Percentiles rank a stretch among this genome's conserved stretches.
phyloP scores from a whole-genome alignment of 2,113 vertebrate genomes.

The Callipepla squamata region DNA sequence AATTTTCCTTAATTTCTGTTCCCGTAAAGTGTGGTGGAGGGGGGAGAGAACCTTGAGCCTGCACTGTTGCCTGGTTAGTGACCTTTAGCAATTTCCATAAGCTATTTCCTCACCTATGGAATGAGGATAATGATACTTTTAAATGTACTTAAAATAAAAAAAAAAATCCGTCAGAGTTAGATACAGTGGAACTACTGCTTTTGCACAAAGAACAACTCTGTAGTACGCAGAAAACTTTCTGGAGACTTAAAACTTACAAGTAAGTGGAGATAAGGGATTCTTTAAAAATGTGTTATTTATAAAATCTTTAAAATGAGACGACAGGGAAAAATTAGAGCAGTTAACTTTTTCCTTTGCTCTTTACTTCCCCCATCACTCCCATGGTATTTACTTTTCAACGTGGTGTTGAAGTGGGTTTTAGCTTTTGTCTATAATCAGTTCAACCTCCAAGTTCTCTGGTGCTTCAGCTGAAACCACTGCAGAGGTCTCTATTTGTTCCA shows the following conservation, averaged over 20 bases:
- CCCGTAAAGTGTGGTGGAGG: neutral
- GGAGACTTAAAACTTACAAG: neutral
- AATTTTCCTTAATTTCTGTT: slow-evolving; percentile 29
- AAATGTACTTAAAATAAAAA: neutral
- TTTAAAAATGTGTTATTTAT: slow-evolving; percentile 43
- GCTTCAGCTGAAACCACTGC: slow-evolving; percentile 17
- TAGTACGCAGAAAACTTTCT: neutral
- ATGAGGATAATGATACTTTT: slow-evolving; percentile 41
- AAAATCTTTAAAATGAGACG: slow-evolving; percentile 36
- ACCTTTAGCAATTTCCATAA: slow-evolving; percentile 48
- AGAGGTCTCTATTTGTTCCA: slow-evolving; percentile 21
- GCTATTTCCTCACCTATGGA: slow-evolving; percentile 49
- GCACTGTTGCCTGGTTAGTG: slow-evolving; percentile 21
- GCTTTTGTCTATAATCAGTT: slow-evolving; percentile 12
- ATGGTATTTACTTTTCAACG: slow-evolving; percentile 10
- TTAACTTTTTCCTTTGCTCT: slow-evolving; percentile 6
- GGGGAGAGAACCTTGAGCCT: neutral
- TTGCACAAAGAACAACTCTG: neutral
- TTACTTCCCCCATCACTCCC: neutral
- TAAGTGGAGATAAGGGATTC: neutral
- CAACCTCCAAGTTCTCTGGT: slow-evolving; percentile 25
- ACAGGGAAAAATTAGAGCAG: slow-evolving; percentile 38
- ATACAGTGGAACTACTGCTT: neutral
- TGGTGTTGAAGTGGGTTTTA: slow-evolving; percentile 43
- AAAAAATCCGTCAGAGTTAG: neutral